Percentiles rank a stretch among this genome's conserved stretches.
Evolutionary conservation across 2,113 vertebrate genomes (phyloP).

Genomic region (Ophiodon elongatus): DNA sequence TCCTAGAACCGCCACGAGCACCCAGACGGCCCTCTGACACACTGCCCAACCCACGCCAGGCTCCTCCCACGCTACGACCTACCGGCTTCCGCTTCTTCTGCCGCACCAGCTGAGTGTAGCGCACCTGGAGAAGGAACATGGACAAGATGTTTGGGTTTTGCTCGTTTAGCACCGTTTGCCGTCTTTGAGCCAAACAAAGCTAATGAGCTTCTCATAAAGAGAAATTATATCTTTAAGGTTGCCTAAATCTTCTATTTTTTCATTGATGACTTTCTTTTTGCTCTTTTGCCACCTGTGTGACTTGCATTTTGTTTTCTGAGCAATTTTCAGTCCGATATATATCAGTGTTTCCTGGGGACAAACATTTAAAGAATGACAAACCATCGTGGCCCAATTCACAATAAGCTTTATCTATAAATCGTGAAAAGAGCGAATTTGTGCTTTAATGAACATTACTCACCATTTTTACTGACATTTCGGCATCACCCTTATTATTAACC

Average conservation of each 20-base stretch:
- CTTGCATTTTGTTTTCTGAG: no score
- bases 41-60: constrained; percentile 81
- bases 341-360: not conserved
- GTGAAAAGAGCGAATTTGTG: no score
- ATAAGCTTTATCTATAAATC: no score
- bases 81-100: constrained; percentile 89
- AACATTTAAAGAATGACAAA: no score
- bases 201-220: not conserved
- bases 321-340: not conserved
- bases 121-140: constrained; percentile 84
- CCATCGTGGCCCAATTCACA: no score
- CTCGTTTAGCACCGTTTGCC: not conserved
- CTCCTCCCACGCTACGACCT: constrained; percentile 69
- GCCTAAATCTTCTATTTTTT: not conserved
- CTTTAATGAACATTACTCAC: no score
- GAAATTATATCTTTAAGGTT: not conserved
- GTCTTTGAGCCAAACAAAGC: not conserved
- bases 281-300: no score
- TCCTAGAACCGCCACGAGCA: constrained; percentile 80
- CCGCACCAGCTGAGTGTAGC: constrained; percentile 91
- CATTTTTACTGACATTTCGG: no score
- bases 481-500: no score
- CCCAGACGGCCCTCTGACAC: constrained; percentile 82
- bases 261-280: no score
- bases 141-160: not conserved